Evolutionary conservation across 2,888 invertebrate genomes (phyloP), one percentile per base, ranked within the genome.

Genomic region (Lepidochitona cinerea): DNA sequence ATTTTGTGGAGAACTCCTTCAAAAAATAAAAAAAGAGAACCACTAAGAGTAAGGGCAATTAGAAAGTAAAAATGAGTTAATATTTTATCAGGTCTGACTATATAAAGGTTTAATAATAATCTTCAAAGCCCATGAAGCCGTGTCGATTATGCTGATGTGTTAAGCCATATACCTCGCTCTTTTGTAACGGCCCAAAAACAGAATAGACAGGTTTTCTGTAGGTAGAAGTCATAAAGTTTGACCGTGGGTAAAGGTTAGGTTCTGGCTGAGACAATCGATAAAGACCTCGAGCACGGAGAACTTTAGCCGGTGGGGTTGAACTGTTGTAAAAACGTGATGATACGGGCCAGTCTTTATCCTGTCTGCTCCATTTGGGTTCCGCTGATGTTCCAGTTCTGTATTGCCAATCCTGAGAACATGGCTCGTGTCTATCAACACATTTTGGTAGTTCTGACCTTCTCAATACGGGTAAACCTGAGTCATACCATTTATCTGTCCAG

Each of bases 31-130:
- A n/a, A n/a, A n/a, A n/a, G n/a, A n/a, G n/a, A n/a, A n/a, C n/a
- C n/a, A n/a, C n/a, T n/a, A n/a, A n/a, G n/a, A n/a, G n/a, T n/a
- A n/a, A n/a, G n/a, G n/a, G n/a, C n/a, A n/a, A n/a, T n/a, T n/a
- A n/a, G n/a, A n/a, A n/a, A n/a, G n/a, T n/a, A n/a, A n/a, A n/a
- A n/a, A n/a, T n/a, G n/a, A n/a, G n/a, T n/a, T n/a, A n/a, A n/a
- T n/a, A n/a, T n/a, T n/a, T n/a, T n/a, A n/a, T n/a, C n/a, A n/a
- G n/a, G n/a, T n/a, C n/a, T n/a, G n/a, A n/a, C n/a, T n/a, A n/a
- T n/a, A n/a, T n/a, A n/a, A n/a, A n/a, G n/a, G n/a, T n/a, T 75
- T 81, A 89, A 79, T 90, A 90, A 74, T 87, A 88, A 80, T 90
- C 90, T 72, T 87, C 85, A 78, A 87, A 87, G 7, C 87, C 83